Evolutionary conservation across 1,140 invertebrate genomes (phyloP).

Genomic region (Chrysopa pallens): DNA sequence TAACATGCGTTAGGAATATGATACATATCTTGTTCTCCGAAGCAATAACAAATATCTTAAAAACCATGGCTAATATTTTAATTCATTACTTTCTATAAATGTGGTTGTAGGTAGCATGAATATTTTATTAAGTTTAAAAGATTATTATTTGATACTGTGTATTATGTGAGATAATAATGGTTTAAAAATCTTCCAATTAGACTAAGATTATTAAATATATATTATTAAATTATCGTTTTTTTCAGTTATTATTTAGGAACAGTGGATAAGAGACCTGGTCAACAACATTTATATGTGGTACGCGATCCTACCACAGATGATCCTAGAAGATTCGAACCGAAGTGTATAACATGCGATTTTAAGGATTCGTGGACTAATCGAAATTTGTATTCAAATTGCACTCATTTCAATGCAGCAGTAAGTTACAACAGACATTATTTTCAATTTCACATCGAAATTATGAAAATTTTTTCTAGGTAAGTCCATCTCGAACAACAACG

Average conservation of each 20-base stretch:
- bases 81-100: too few relatives aligned
- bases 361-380: slow-evolving; percentile 49
- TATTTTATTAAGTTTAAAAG: too few relatives aligned
- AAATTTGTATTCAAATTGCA: slow-evolving; percentile 60
- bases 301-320: slow-evolving; percentile 50
- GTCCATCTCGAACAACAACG: slow-evolving; percentile 8
- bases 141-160: too few relatives aligned
- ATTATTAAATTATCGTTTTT: slow-evolving; percentile 5
- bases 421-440: slow-evolving; percentile 8
- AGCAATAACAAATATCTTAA: too few relatives aligned
- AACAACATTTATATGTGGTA: slow-evolving; percentile 71
- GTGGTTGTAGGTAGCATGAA: too few relatives aligned
- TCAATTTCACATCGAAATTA: not conserved
- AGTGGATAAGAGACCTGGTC: slow-evolving; percentile 59
- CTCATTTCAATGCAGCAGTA: slow-evolving; percentile 57
- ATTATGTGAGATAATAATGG: too few relatives aligned
- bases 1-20: too few relatives aligned
- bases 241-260: slow-evolving; percentile 41
- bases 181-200: too few relatives aligned
- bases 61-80: too few relatives aligned
- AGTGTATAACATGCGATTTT: slow-evolving; percentile 65
- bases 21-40: too few relatives aligned
- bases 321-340: slow-evolving; percentile 45
- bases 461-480: slow-evolving; percentile 7
- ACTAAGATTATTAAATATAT: too few relatives aligned